Base-by-base conservation (phyloP, 2,113 vertebrate species). In the Brachyhypopomus gauderio region DNA sequence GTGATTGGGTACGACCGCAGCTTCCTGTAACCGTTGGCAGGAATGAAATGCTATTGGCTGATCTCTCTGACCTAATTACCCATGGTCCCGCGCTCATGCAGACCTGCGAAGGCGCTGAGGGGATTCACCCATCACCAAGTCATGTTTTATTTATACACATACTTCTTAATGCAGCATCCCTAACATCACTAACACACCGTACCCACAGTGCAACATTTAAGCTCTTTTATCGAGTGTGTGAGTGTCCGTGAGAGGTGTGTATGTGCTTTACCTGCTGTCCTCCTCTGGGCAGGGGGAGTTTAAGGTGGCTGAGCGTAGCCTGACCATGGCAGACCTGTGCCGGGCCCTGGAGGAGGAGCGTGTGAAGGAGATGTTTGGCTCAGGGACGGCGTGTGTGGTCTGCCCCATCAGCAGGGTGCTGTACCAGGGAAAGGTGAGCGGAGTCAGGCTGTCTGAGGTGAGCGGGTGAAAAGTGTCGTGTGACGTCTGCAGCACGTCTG, bases 341-440 rank as follows among this genome's bases (percentile, higher is more conserved):
- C 12, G 63, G 7, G 97, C 94, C 19, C 81, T 97, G 86, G 89
- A 94, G 77, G 91, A 92, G 72, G 88, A 89, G 80, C 91, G 95
- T 25, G 93, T 98, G 73, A 95, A 88, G 90, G 96, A 97, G 89
- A 92, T 98, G 93, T 98, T 98, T 75, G 96, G 97, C 60, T 93
- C 94, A 0, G 97, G 97, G 0, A 98, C 97, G 0, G 97, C 97
- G 71, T 96, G 95, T 0, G 1, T 96, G 30, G 93, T 98, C n/a
- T 94, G 95, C 66, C 95, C 94, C 0, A 84, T 98, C 55, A 93
- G 93, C 9, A 87, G 87, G 20, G 88, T 98, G 38, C 82, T 96
- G 3, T 98, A 96, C 90, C 87, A 95, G 78, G 93, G 90, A 25
- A 84, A 96, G 95, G 97, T 98, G 83, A 92, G 90, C 69, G 7